Percentiles rank a stretch among this genome's conserved stretches.
These are phyloP conservation scores for Cheilinus undulatus DNA, from an alignment of 2,113 vertebrate species.

Conservation along the genomic window DNA sequence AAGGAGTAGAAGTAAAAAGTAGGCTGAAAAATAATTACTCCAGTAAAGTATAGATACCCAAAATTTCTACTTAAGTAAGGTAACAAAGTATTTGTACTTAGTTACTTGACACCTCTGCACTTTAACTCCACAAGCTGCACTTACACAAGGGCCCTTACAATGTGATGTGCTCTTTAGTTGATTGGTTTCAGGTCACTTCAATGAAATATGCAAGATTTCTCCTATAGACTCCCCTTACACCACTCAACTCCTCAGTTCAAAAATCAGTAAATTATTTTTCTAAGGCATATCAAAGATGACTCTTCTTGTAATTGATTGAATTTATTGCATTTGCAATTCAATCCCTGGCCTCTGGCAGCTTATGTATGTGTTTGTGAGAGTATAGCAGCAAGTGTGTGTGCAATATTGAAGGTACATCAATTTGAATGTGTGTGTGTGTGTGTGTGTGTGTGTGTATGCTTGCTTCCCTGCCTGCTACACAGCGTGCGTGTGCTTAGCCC, in stretches of 20 bases:
- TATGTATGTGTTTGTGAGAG: slow-evolving; percentile 32
- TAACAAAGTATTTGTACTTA: too few species aligned
- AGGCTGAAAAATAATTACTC: too few species aligned
- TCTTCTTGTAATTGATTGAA: slow-evolving; percentile 41
- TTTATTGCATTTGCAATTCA: slow-evolving; percentile 46
- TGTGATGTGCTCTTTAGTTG: slow-evolving; percentile 52
- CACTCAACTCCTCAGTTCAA: slow-evolving; percentile 17
- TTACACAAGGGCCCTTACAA: slow-evolving; percentile 19
- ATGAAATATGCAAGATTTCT: slow-evolving; percentile 67
- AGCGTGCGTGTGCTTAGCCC: slow-evolving; percentile 72
- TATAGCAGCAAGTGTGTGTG: slow-evolving; percentile 27
- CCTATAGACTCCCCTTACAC: slow-evolving; percentile 1
- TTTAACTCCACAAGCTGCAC: slow-evolving; percentile 9
- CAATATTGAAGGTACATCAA: slow-evolving; percentile 27
- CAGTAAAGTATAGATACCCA: too few species aligned
- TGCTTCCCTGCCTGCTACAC: slow-evolving; percentile 54
- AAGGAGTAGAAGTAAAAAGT: too few species aligned
- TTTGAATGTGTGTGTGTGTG: slow-evolving; percentile 32
- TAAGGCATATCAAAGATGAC: slow-evolving; percentile 13
- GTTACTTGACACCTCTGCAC: too few species aligned
- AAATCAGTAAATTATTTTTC: slow-evolving; percentile 47
- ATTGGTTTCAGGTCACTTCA: slow-evolving; percentile 63
- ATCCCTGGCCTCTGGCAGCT: slow-evolving; percentile 22
- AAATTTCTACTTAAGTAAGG: too few species aligned
- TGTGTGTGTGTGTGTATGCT: slow-evolving; percentile 25